Base-by-base conservation (phyloP, 2,888 invertebrate genomes). In the Drosophila neoperkinsi region DNA sequence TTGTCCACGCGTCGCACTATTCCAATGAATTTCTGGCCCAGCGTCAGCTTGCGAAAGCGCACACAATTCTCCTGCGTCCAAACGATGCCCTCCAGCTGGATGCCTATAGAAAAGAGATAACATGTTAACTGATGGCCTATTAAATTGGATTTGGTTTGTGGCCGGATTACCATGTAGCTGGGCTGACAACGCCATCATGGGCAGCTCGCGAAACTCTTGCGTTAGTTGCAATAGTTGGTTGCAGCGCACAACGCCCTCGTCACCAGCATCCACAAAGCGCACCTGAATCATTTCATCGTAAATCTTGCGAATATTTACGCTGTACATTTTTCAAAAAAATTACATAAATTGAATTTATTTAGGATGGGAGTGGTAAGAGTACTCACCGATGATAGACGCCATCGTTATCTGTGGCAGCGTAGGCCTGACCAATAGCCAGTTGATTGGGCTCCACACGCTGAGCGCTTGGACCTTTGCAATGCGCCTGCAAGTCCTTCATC, bases 301-400 rank as follows among this genome's bases (percentile, higher is more conserved):
- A 68, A 95, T 94, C 57, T 94, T 94, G 79, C 95, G 94, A 61
- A 94, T 94, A 74, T 93, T 94, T 28, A 94, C 95, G 77, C 95
- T 95, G 74, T 18, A 84, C 88, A 49, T 9, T 46, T 13, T 6
- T 1, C 0, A 2, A 31, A n/a, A 50, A 28, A 33, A 5, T 7
- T 4, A 7, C 25, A 38, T 31, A 2, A 21, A 46, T 57, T 11
- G 4, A 28, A 11, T 28, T 0, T 10, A 1, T 16, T 41, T 21
- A 9, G 9, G 7, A 31, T 13, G 9, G 7, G 28, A 16, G 46
- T 2, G 25, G 10, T 16, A 1, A n/a, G n/a, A n/a, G 4, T 41
- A 13, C 93, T 91, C 93, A 96, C 97, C 97, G 95, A 92, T 97
- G 96, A 96, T 96, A 97, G 31, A 94, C 94, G 3, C 94, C 94